A percentile compares a stretch with the other conserved stretches of the same genome.
phyloP scores from a whole-genome alignment of 1,140 invertebrate species.

The Rhyzopertha dominica region DNA sequence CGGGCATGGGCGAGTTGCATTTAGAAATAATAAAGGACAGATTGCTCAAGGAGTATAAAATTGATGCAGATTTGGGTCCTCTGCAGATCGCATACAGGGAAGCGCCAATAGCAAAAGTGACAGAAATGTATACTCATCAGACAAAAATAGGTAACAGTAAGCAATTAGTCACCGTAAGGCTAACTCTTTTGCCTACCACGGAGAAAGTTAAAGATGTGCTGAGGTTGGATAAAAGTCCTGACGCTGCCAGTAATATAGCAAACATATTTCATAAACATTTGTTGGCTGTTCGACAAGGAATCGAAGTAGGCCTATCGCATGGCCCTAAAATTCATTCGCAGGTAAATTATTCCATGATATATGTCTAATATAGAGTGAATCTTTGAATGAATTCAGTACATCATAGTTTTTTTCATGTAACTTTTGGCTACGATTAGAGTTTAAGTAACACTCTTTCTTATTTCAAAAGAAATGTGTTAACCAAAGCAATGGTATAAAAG shows the following conservation, averaged over 20 bases:
- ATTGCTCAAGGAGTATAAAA: constrained; percentile 81
- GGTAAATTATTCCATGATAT: too few species aligned
- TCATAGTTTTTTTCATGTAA: too few species aligned
- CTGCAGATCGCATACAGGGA: constrained; percentile 94
- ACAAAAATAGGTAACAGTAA: constrained; percentile 60
- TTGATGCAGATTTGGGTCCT: constrained; percentile 88
- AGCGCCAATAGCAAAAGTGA: constrained; percentile 52
- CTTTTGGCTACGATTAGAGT: too few species aligned
- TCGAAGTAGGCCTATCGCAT: constrained; percentile 57
- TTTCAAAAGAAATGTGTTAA: too few species aligned
- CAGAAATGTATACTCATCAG: constrained; percentile 55
- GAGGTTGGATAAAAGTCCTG: constrained; percentile 59
- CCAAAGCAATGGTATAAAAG: too few species aligned
- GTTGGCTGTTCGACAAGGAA: constrained; percentile 56
- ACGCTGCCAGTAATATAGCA: constrained; percentile 59
- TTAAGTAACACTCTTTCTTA: too few species aligned
- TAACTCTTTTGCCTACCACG: constrained; percentile 52
- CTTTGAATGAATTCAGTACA: too few species aligned
- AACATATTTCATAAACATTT: constrained; percentile 56
- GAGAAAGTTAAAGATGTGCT: constrained; percentile 39
- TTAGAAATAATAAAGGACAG: constrained; percentile 90
- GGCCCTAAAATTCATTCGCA: constrained; percentile 71
- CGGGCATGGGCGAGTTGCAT: constrained; percentile 95
- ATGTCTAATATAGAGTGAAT: too few species aligned
- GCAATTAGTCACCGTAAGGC: constrained; percentile 53